phyloP scores from a whole-genome alignment of 2,888 invertebrate genomes.

The Drosophila lacicola region DNA sequence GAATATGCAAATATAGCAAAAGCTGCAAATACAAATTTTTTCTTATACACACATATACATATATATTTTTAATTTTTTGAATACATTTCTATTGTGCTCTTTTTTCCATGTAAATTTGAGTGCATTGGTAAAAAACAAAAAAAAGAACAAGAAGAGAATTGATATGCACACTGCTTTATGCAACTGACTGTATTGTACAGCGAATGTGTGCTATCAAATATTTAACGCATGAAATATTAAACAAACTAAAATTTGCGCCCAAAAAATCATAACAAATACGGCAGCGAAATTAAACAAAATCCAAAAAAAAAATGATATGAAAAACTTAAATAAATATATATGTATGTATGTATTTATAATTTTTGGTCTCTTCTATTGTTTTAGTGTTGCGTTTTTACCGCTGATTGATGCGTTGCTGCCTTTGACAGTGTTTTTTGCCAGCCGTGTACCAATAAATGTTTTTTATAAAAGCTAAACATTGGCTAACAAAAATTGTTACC shows the following conservation, averaged over 20 bases:
- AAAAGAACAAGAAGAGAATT: neutral
- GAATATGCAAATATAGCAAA: constrained; percentile 75
- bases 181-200: constrained; percentile 45
- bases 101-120: constrained; percentile 51
- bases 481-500: constrained; percentile 10
- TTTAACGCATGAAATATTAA: constrained; percentile 72
- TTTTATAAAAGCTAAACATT: constrained; percentile 59
- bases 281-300: constrained; percentile 53
- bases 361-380: constrained; percentile 33
- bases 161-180: constrained; percentile 54
- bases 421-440: constrained; percentile 71
- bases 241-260: constrained; percentile 62
- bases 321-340: neutral
- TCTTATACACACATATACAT: constrained; percentile 14
- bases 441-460: constrained; percentile 61
- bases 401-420: constrained; percentile 70
- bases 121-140: constrained; percentile 15
- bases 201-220: constrained; percentile 60
- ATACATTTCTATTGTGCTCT: constrained; percentile 36
- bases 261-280: constrained; percentile 42
- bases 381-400: constrained; percentile 29
- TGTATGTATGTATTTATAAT: constrained; percentile 18
- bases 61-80: constrained; percentile 42
- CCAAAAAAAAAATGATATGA: constrained; percentile 26
- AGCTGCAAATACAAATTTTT: constrained; percentile 34